Evolutionary conservation across 53 echinoderm and acorn worm species (phyloP).

Genomic region (Antedon mediterranea): DNA sequence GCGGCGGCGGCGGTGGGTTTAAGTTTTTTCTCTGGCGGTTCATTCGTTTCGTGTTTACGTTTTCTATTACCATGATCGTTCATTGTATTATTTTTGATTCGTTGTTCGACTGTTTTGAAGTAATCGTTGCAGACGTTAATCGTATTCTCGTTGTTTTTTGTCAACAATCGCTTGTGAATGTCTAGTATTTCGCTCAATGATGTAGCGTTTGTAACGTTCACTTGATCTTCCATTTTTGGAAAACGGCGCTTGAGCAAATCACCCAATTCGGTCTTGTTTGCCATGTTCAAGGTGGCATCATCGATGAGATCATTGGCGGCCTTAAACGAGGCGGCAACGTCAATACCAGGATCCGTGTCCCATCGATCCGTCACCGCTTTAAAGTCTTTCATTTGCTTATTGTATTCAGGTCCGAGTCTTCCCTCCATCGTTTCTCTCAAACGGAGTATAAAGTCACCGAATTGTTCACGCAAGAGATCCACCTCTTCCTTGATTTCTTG

Average conservation of each 20-base stretch:
- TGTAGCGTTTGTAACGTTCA: too few species aligned
- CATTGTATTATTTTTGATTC: not conserved
- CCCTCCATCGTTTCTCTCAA: not conserved
- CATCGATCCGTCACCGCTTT: not conserved
- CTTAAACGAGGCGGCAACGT: not conserved
- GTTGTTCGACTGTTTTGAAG: not conserved
- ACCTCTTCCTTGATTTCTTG: not conserved
- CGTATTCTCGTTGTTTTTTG: not conserved
- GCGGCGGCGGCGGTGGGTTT: too few species aligned
- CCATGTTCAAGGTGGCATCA: not conserved
- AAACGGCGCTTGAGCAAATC: not conserved
- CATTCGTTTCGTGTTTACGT: too few species aligned
- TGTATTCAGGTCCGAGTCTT: not conserved
- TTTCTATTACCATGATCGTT: not conserved
- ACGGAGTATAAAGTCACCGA: not conserved
- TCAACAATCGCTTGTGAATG: not conserved
- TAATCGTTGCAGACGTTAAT: not conserved
- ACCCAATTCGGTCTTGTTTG: not conserved
- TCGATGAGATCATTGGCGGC: not conserved
- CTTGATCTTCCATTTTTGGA: too few species aligned
- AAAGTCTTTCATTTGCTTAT: not conserved
- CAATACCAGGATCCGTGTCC: not conserved
- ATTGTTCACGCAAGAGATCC: not conserved
- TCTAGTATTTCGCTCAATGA: not conserved
- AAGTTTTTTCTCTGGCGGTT: too few species aligned